phyloP scores from a whole-genome alignment of 2,888 invertebrate genomes.

The Lithophane semibrunnea region DNA sequence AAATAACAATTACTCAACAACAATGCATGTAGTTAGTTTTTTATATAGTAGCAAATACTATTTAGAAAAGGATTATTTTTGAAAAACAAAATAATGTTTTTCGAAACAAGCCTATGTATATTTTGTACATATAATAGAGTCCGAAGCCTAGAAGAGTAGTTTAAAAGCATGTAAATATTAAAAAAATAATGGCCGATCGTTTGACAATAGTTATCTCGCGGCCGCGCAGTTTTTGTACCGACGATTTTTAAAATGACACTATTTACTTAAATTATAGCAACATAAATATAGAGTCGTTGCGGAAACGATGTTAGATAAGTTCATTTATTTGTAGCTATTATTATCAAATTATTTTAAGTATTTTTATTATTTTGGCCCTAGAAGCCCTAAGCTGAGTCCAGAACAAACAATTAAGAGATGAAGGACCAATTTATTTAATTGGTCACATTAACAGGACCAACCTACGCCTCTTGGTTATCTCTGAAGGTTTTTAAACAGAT shows the following conservation, averaged over 20 bases:
- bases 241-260: slow-evolving; percentile 41
- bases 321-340: neutral
- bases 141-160: neutral
- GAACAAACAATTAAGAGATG: neutral
- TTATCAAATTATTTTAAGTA: neutral
- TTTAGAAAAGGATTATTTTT: no score
- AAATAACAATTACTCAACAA: no score
- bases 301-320: slow-evolving; percentile 25
- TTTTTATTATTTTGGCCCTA: neutral
- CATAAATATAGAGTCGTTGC: slow-evolving; percentile 22
- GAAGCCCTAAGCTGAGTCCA: neutral
- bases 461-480: neutral
- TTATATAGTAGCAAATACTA: no score
- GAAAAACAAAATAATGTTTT: no score
- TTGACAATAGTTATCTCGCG: slow-evolving; percentile 52
- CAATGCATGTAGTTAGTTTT: no score
- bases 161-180: slow-evolving; percentile 24
- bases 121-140: neutral
- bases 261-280: slow-evolving; percentile 31
- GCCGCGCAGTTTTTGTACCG: slow-evolving; percentile 12
- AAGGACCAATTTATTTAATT: neutral
- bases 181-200: slow-evolving; percentile 35
- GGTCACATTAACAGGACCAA: neutral
- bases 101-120: neutral
- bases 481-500: neutral